Evolutionary conservation across 2,797 vertebrate species (phyloP).

Genomic region (Poeciliopsis gracilis): DNA sequence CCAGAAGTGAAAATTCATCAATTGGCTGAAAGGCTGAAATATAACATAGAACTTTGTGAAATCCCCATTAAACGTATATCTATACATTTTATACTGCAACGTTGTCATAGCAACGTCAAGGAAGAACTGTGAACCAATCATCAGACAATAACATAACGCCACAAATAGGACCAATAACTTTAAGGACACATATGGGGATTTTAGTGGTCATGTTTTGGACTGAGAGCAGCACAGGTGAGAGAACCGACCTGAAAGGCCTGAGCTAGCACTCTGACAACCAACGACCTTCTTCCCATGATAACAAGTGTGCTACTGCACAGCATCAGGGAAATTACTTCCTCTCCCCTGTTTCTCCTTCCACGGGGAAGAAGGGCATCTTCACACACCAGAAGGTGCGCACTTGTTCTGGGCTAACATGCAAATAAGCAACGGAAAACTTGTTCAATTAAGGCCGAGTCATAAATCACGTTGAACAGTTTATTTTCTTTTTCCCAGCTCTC

Average conservation of each 20-base stretch:
- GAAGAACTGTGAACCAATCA: neutral
- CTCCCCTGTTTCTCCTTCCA: neutral
- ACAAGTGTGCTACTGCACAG: neutral
- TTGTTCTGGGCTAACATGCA: neutral
- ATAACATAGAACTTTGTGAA: neutral
- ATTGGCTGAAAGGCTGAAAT: no score
- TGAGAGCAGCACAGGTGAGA: neutral
- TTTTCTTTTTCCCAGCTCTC: neutral
- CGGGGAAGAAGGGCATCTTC: neutral
- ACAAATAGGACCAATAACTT: neutral
- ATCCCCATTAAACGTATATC: no score
- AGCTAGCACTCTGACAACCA: neutral
- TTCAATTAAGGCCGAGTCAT: neutral
- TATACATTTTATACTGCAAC: neutral
- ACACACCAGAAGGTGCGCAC: neutral
- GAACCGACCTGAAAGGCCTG: neutral
- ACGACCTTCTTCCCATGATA: neutral
- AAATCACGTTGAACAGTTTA: neutral
- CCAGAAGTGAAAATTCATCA: neutral
- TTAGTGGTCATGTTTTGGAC: neutral
- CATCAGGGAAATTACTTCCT: neutral
- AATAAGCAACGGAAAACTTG: no score
- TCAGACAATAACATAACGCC: neutral
- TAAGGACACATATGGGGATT: neutral
- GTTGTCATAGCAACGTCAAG: neutral